phyloP scores from a whole-genome alignment of 2,888 invertebrate species.

The Tinea trinotella region DNA sequence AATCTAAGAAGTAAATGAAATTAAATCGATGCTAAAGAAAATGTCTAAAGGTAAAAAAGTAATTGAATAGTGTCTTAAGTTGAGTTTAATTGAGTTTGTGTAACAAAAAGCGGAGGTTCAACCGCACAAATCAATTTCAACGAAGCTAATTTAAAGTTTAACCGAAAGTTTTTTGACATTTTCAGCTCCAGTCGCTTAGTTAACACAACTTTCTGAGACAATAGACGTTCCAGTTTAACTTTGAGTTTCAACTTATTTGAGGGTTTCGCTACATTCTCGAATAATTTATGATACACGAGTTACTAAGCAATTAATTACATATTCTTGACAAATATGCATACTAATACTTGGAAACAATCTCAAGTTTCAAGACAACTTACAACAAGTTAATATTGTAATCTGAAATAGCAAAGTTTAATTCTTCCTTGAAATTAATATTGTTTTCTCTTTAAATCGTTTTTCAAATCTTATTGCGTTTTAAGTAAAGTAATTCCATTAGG shows the following conservation, averaged over 20 bases:
- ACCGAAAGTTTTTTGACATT: conserved; percentile 11
- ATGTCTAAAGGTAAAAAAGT: no score
- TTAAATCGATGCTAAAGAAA: no score
- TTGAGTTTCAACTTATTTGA: conserved; percentile 1
- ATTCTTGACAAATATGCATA: conserved; percentile 6
- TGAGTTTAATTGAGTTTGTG: conserved; percentile 7
- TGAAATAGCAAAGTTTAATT: conserved; percentile 21
- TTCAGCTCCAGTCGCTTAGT: background rate
- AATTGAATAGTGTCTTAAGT: conserved; percentile 4
- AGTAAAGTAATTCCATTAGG: no score
- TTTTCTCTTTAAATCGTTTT: conserved; percentile 22
- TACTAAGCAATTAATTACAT: conserved; percentile 10
- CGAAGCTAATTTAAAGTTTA: conserved; percentile 14
- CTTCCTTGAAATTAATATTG: conserved; percentile 23
- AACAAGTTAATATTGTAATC: conserved; percentile 18
- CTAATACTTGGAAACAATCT: background rate
- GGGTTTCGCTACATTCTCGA: background rate
- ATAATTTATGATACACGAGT: conserved; percentile 12
- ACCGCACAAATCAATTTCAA: conserved; percentile 7
- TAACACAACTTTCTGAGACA: conserved; percentile 1
- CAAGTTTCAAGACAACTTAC: background rate
- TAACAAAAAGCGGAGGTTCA: conserved; percentile 10
- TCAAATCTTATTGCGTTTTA: conserved; percentile 24
- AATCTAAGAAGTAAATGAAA: no score
- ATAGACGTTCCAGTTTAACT: background rate